Evolutionary conservation across 2,797 vertebrate species (phyloP).

Genomic region (Sparus aurata): DNA sequence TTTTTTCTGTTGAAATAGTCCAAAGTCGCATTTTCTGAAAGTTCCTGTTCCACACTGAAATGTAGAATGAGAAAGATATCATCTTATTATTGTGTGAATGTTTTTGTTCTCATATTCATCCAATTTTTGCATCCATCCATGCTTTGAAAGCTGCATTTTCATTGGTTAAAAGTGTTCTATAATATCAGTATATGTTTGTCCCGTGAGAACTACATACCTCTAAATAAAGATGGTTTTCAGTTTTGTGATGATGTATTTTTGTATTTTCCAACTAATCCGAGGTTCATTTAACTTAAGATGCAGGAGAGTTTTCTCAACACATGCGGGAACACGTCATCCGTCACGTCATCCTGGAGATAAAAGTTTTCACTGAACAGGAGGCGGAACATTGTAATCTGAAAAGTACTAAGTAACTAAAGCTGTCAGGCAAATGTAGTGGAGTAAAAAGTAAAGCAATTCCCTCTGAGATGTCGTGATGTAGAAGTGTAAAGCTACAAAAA

Average conservation of each 20-base stretch:
- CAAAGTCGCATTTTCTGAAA: neutral
- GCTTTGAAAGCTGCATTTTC: too few species aligned
- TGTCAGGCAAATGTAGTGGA: too few species aligned
- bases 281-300: neutral
- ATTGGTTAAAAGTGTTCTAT: too few species aligned
- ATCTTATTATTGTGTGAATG: too few species aligned
- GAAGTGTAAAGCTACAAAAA: neutral
- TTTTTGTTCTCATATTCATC: neutral
- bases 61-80: neutral
- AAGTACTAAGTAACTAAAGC: too few species aligned
- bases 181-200: neutral
- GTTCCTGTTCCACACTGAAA: neutral
- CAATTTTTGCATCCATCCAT: neutral
- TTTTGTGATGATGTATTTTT: too few species aligned
- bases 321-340: neutral
- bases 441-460: neutral
- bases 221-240: too few species aligned
- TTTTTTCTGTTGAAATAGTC: neutral
- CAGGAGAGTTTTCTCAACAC: neutral
- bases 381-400: too few species aligned
- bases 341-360: neutral
- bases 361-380: too few species aligned
- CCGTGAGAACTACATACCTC: neutral
- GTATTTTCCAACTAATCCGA: too few species aligned
- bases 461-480: neutral